phyloP scores from a whole-genome alignment of 1,140 invertebrate genomes.

The Drosophila mojavensis region DNA sequence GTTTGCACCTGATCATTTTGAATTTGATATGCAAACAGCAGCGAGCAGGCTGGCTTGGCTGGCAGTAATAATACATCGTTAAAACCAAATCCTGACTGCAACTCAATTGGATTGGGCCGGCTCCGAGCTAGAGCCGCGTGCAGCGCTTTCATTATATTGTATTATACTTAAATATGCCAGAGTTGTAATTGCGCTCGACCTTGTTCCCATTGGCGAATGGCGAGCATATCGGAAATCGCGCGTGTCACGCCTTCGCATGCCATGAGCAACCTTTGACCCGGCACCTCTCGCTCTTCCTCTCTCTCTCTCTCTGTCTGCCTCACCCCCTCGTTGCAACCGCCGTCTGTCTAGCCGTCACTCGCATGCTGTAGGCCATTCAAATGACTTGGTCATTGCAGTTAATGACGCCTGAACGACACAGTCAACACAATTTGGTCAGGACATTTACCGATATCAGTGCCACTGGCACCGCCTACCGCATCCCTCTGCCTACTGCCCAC shows the following conservation, averaged over 20 bases:
- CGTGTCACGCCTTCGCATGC: constrained; percentile 54
- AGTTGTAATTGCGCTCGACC: constrained; percentile 60
- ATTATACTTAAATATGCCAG: constrained; percentile 13
- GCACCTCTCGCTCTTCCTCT: not conserved
- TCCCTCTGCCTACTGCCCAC: too few species aligned
- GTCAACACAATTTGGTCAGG: constrained; percentile 42
- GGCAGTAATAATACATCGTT: constrained; percentile 69
- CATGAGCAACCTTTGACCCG: constrained; percentile 7
- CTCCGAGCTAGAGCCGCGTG: constrained; percentile 34
- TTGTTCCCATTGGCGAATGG: constrained; percentile 52
- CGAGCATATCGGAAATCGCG: constrained; percentile 67
- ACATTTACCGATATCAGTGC: constrained; percentile 50
- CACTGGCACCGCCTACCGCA: not conserved
- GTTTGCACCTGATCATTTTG: constrained; percentile 77
- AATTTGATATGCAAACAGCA: constrained; percentile 74
- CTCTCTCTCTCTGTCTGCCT: too few species aligned
- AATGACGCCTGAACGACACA: constrained; percentile 67
- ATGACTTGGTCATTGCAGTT: constrained; percentile 79
- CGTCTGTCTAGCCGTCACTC: not conserved
- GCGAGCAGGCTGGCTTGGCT: not conserved
- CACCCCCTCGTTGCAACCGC: not conserved
- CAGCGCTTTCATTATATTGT: constrained; percentile 45
- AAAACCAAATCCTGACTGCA: constrained; percentile 24
- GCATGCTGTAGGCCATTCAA: constrained; percentile 47
- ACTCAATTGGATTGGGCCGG: not conserved